phyloP scores from a whole-genome alignment of 2,797 vertebrate species.

The Cephalopachus bancanus region DNA sequence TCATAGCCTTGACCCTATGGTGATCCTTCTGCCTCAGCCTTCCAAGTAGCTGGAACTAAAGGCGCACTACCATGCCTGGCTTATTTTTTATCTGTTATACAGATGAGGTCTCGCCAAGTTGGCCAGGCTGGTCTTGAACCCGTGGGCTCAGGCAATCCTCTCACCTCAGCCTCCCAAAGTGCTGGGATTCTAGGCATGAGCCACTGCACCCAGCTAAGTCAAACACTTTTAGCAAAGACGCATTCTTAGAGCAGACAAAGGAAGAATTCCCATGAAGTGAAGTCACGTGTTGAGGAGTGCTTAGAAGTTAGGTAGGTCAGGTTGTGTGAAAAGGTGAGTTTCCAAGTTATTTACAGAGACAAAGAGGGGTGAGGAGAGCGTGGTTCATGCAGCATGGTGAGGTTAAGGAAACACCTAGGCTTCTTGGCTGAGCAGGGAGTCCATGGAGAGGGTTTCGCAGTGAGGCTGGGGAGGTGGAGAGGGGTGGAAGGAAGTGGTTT shows the following conservation, averaged over 20 bases:
- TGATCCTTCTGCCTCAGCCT: no score
- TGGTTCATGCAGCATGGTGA: background rate
- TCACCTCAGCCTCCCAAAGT: no score
- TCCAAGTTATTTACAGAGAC: background rate
- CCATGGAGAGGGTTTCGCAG: background rate
- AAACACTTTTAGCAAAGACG: background rate
- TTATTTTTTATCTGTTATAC: no score
- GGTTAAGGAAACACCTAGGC: background rate
- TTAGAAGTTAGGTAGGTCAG: background rate
- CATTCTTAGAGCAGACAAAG: background rate
- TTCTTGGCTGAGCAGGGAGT: background rate
- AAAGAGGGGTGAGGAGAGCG: background rate
- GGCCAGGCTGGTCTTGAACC: no score
- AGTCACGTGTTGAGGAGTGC: background rate
- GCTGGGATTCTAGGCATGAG: no score
- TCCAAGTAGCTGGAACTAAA: no score
- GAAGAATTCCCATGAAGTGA: no score
- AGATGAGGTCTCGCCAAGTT: no score
- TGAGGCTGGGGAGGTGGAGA: background rate
- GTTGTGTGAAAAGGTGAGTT: background rate
- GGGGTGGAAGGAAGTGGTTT: background rate
- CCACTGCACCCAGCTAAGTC: no score
- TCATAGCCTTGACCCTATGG: no score
- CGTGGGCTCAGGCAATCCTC: no score
- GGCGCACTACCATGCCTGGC: no score